Base-by-base conservation (phyloP, 2,797 vertebrate genomes). In the Sebastes taczanowskii region DNA sequence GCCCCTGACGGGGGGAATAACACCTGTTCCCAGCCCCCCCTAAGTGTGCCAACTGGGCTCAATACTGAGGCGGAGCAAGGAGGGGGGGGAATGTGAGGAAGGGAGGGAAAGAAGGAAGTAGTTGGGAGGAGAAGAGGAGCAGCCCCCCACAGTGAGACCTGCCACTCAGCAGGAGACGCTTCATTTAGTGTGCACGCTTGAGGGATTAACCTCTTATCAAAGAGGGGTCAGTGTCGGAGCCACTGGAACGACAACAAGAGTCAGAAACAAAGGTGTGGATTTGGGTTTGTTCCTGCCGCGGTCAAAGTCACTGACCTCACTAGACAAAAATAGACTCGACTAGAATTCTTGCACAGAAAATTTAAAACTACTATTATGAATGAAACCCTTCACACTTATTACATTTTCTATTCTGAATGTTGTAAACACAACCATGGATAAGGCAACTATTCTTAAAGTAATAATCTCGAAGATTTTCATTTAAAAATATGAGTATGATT, bases 11-110 rank as follows among this genome's bases (percentile, higher is more conserved):
- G 87, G 77, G 75, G 23, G 59, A 76, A 62, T 76, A 83, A 86
- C 91, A 91, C 91, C 90, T 91, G 86, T 88, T 89, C 82, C 42
- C 56, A 42, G 69, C 81, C 75, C 78, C 84, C 82, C 42, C 34
- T 7, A 59, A 76, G 78, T 74, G 66, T 52, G 30, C 11, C 8
- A 23, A 53, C 53, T 69, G 65, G 49, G 62, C 49, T 7, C 7
- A 67, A 79, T 65, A 30, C 78, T 81, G 76, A 69, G 64, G 62
- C 9, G 16, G 65, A 74, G 62, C 20, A 9, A 20, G n/a, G 27
- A 16, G 59, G 25, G 8, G 29, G 29, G 22, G 46, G 35, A 16
- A 14, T 23, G 59, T 7, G 49, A 70, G 55, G 68, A 71, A 46
- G 11, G 42, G 42, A 63, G 10, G 13, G 29, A 29, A 30, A 49